A percentile compares a stretch with the other conserved stretches of the same genome.
Conservation (phyloP, 2,888 invertebrate species). For the Agrotis ipsilon region DNA sequence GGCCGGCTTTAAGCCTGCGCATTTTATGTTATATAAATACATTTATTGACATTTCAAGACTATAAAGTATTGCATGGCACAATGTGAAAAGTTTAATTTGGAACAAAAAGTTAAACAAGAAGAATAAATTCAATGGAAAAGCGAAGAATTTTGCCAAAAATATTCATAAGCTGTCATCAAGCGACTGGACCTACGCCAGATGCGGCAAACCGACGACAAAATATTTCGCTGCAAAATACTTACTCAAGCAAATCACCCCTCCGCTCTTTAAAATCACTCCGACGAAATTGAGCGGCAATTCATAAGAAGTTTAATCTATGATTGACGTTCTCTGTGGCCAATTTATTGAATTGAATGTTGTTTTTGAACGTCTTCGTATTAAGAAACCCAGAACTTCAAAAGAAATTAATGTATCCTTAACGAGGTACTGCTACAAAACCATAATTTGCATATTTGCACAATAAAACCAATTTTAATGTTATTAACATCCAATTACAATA, state of each 20-base stretch:
- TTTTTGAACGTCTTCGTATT: background rate
- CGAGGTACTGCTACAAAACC: background rate
- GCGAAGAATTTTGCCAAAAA: constrained; percentile 88
- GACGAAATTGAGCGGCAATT: constrained; percentile 83
- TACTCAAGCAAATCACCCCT: constrained; percentile 86
- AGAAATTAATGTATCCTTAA: background rate
- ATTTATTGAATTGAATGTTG: constrained; percentile 24
- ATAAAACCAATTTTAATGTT: constrained; percentile 51
- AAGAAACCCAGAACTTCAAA: background rate
- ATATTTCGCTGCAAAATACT: constrained; percentile 89
- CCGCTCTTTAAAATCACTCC: constrained; percentile 87
- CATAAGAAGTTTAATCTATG: constrained; percentile 75
- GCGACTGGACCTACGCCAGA: constrained; percentile 90
- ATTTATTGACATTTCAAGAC: constrained; percentile 48
- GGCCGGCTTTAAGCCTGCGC: constrained; percentile 42
- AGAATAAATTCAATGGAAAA: constrained; percentile 81
- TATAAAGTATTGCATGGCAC: constrained; percentile 30
- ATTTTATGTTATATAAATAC: constrained; percentile 47
- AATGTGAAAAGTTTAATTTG: constrained; percentile 71
- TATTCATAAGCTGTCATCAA: constrained; percentile 91
- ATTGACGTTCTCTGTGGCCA: constrained; percentile 59
- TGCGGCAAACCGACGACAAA: constrained; percentile 88
- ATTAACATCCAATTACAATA: constrained; percentile 60
- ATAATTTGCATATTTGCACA: constrained; percentile 32
- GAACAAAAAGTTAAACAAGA: constrained; percentile 82